Percentiles rank a stretch among this genome's conserved stretches.
Evolutionary conservation across 1,140 invertebrate genomes (phyloP).

Genomic region (Drosophila kikkawai): DNA sequence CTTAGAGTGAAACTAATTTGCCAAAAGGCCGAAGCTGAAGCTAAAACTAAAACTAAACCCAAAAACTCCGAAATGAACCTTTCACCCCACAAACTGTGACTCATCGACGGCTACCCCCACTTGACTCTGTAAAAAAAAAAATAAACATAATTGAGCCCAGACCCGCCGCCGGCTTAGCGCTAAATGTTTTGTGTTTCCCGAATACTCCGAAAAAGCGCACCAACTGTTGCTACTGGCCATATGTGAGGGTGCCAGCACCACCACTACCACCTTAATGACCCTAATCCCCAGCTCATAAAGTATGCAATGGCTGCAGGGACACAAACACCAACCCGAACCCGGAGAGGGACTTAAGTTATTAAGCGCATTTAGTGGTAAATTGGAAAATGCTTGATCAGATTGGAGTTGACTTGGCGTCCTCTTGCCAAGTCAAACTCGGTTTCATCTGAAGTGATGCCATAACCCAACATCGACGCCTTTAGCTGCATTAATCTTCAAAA

Average conservation of each 20-base stretch:
- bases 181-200: conserved; percentile 66
- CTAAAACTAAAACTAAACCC: conserved; percentile 28
- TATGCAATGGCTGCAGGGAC: conserved; percentile 48
- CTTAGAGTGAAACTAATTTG: conserved; percentile 48
- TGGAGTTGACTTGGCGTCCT: conserved; percentile 7
- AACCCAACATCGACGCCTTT: neutral
- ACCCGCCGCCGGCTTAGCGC: conserved; percentile 41
- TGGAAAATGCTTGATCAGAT: conserved; percentile 45
- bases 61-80: neutral
- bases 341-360: conserved; percentile 41
- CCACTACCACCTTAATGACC: conserved; percentile 59
- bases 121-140: conserved; percentile 20
- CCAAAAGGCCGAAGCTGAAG: conserved; percentile 9
- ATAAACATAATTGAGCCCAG: conserved; percentile 56
- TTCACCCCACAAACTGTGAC: conserved; percentile 34
- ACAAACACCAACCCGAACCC: neutral
- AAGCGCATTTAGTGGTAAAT: conserved; percentile 39
- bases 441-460: neutral
- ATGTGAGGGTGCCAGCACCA: conserved; percentile 1
- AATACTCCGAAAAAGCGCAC: conserved; percentile 8
- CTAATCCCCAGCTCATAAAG: conserved; percentile 72
- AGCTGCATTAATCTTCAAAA: conserved; percentile 28
- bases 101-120: conserved; percentile 44
- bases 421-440: too few species aligned
- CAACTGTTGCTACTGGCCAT: conserved; percentile 61